Base-by-base conservation (phyloP, 2,888 invertebrate species). In the Cacoxenus indagator region DNA sequence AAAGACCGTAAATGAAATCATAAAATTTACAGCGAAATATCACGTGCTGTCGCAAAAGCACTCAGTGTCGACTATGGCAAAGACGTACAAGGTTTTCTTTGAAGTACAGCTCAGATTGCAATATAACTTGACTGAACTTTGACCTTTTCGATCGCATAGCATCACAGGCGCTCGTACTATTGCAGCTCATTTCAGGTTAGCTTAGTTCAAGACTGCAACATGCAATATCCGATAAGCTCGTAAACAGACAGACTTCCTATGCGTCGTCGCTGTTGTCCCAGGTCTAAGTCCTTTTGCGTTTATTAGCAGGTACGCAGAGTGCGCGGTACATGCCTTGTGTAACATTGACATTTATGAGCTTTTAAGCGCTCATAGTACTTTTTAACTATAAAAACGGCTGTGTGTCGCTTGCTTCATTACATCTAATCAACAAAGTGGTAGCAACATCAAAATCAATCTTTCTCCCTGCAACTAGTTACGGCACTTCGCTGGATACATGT, bases 271-370 rank as follows among this genome's bases (percentile, higher is more conserved):
- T 67, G 68, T 43, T n/a, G n/a, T n/a, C n/a, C n/a, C n/a, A n/a
- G n/a, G n/a, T n/a, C n/a, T n/a, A n/a, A n/a, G n/a, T n/a, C n/a
- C n/a, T 17, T 55, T 55, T 26, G 4, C 14, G 24, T 55, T 55
- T 27, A 27, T n/a, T 55, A 55, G 19, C 17, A 51, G 51, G 51
- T 51, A 51, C 51, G 22, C 14, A 37, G 8, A 51, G 9, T 22
- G 22, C 22, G 51, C 22, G 17, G 17, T 51, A 51, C 22, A 22
- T 27, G 26, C 14, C 11, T 26, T 55, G 24, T 76, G 78, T 67
- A 73, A 73, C 81, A 78, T 69, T 77, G 77, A 78, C 79, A 74
- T 77, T 79, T 73, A 81, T 79, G 78, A 70, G 59, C 71, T 69
- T 72, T 72, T 75, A 67, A 75, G 72, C 73, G 70, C 65, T n/a